Base-by-base conservation (phyloP, 2,797 vertebrate genomes). In the Pangasius macronema region DNA sequence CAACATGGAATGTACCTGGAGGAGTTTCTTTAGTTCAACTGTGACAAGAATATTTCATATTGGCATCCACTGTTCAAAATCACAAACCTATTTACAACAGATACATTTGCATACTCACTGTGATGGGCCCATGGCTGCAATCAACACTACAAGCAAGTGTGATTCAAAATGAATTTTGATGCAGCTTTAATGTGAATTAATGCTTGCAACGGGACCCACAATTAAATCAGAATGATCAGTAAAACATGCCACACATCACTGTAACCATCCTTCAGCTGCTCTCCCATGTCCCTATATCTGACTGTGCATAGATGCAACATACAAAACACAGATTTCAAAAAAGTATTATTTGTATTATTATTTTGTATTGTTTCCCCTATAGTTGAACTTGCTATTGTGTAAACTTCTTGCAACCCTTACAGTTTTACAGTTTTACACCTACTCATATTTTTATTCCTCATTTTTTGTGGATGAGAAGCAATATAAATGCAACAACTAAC, bases 121-220 rank as follows among this genome's bases (percentile, higher is more conserved):
- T 46, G 27, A n/a, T 82, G 36, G 59, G 13, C 24, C 7, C 57
- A n/a, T 16, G 13, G 57, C 22, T 82, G 39, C 16, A 82, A 82
- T 65, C 61, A 65, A 82, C 7, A 49, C 14, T 82, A 82, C 59
- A 82, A 49, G 59, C 24, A 65, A 61, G 33, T 80, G 77, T 36
- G 30, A 57, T 80, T 80, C 39, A 82, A 65, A 65, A 65, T 65
- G 1, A 59, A 81, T 61, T 61, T 27, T 61, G 11, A 61, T 61
- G 10, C 79, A 81, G 36, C 10, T n/a, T 81, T 42, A 61, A 27
- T 61, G 55, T 81, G 57, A 59, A n/a, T 61, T 42, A 42, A 59
- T 39, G n/a, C 8, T 59, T 80, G 20, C 9, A 36, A 80, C 3
- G 8, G 30, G 13, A 80, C 10, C 30, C 30, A 39, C 20, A 39